These are phyloP conservation scores for Holothuria leucospilota DNA, from an alignment of 53 echinoderm and acorn worm genomes.

Conservation along the genomic window DNA sequence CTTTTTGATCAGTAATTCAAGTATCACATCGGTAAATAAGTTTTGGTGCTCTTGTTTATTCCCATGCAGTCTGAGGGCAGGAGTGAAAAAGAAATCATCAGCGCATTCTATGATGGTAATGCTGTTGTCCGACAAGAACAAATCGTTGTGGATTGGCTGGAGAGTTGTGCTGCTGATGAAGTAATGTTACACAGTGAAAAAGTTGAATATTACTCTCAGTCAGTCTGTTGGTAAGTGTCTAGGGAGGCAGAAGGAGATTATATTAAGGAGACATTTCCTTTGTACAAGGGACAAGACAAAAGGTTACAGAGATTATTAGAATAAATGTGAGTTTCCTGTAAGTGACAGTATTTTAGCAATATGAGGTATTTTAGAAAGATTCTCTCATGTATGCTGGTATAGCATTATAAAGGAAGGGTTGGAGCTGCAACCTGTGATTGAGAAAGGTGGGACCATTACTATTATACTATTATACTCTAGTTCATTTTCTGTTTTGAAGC, in stretches of 20 bases:
- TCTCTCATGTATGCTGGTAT: too few relatives aligned
- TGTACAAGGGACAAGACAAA: too few relatives aligned
- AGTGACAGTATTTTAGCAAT: background rate
- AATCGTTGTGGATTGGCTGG: slow-evolving; percentile 97
- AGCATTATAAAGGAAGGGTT: too few relatives aligned
- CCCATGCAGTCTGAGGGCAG: slow-evolving; percentile 40
- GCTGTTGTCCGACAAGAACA: slow-evolving; percentile 81
- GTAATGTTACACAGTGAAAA: slow-evolving; percentile 69
- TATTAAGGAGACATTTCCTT: too few relatives aligned
- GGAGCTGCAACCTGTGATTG: too few relatives aligned
- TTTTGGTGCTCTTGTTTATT: background rate
- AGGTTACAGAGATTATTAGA: too few relatives aligned
- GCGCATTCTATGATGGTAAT: slow-evolving; percentile 68
- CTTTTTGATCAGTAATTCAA: too few relatives aligned
- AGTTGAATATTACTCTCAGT: slow-evolving; percentile 91
- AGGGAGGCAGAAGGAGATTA: background rate
- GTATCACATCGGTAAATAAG: too few relatives aligned
- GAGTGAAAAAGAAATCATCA: slow-evolving; percentile 80
- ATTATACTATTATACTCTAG: too few relatives aligned
- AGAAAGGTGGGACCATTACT: too few relatives aligned
- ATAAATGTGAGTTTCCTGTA: background rate
- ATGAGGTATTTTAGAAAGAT: too few relatives aligned
- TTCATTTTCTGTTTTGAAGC: too few relatives aligned
- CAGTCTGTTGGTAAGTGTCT: slow-evolving; percentile 86
- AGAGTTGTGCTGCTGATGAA: slow-evolving; percentile 79